Base-by-base conservation (phyloP, 2,888 invertebrate genomes). In the Nemoura dubitans region DNA sequence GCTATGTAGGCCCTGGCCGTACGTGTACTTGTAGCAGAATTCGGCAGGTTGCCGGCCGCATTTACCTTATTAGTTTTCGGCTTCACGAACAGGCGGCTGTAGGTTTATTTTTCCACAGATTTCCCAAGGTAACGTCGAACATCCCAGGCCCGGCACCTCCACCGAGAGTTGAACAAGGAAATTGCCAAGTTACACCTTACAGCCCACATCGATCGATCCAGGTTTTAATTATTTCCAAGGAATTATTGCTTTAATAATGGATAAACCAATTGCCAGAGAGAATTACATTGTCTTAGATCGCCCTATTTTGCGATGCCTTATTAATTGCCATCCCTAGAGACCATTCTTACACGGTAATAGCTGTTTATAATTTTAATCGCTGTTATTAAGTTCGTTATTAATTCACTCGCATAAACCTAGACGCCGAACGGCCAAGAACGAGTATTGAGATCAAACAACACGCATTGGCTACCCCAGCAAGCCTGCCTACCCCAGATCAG, bases 241-340 rank as follows among this genome's bases (percentile, higher is more conserved):
- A 59, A 59, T 59, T 59, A 59, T 59, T 59, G 59, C 14, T 59
- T 59, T 21, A 59, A 59, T 59, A 59, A 59, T 59, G 59, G 59
- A 59, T 59, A 21, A 59, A 59, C 59, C 59, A 59, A 59, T 59
- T 59, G 59, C 59, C 59, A 1, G 59, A 59, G 59, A 59, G 59
- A 59, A 59, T 59, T 59, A 59, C 59, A 59, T 59, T 59, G 59
- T 59, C 59, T 59, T 59, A 59, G 59, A 59, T 59, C 59, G 59
- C 59, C 59, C 16, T 10, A 14, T 59, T 3, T 59, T 59, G 10
- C 21, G 59, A 59, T 59, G 59, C 21, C 59, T 59, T 59, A 59
- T 59, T 59, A 59, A 59, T 59, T 59, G 59, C 59, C 14, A 21
- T 21, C 59, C 59, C 59, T 1, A 59, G 59, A 14, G 59, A 59